A percentile compares a stretch with the other conserved stretches of the same genome.
Conservation (phyloP, 2,797 vertebrate species). For the Rallus crepitans region DNA sequence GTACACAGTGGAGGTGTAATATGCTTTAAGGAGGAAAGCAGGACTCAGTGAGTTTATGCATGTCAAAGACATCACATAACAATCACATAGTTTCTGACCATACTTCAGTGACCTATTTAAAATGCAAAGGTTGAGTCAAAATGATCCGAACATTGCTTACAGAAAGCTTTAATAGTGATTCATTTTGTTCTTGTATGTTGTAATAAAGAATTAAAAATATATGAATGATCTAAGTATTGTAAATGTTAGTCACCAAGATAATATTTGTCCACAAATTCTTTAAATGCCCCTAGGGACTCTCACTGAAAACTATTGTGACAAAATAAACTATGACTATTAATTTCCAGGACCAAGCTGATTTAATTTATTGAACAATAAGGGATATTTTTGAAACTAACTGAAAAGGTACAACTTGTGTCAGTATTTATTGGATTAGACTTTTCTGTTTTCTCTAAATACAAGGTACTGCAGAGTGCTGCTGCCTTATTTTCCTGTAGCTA, state of each 20-base stretch:
- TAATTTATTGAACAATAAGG: constrained; percentile 63
- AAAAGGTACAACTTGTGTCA: constrained; percentile 24
- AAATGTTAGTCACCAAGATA: background rate
- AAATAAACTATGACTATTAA: background rate
- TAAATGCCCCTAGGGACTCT: background rate
- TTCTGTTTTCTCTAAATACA: background rate
- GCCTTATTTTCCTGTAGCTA: background rate
- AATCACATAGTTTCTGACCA: background rate
- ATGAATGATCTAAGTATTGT: background rate
- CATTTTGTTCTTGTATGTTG: background rate
- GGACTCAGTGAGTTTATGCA: background rate
- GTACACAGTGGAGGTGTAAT: background rate
- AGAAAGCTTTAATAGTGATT: background rate
- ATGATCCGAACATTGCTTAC: background rate
- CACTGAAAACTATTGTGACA: background rate
- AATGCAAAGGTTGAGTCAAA: background rate
- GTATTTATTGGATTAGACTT: constrained; percentile 47
- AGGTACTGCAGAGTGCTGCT: background rate
- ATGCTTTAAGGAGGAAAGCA: background rate
- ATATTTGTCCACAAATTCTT: background rate
- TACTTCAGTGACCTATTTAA: background rate
- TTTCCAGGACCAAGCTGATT: background rate
- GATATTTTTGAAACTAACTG: constrained; percentile 16
- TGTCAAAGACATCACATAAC: background rate
- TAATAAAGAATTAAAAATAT: background rate